These are phyloP conservation scores for Ceryle rudis DNA, from an alignment of 2,797 vertebrate species.

Conservation along the genomic window DNA sequence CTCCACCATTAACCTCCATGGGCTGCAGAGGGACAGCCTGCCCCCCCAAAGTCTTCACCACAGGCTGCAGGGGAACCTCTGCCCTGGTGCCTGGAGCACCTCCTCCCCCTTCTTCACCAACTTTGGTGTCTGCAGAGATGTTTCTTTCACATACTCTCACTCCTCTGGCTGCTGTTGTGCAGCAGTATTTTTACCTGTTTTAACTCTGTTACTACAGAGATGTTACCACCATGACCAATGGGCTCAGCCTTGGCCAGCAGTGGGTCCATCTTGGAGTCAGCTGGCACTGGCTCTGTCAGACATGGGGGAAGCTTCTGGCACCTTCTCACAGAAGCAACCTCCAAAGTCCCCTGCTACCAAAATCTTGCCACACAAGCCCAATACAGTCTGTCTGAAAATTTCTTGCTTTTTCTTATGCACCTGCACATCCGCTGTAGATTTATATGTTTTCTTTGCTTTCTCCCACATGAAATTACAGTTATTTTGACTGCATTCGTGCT, in stretches of 20 bases:
- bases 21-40: background rate
- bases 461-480: background rate
- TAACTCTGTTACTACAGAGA: background rate
- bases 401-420: background rate
- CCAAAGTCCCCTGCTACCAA: background rate
- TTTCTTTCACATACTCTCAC: background rate
- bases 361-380: background rate
- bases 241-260: fast-evolving
- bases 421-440: background rate
- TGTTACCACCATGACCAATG: fast-evolving
- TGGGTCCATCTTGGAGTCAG: fast-evolving
- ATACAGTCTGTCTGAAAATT: background rate
- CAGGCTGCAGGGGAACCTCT: fast-evolving
- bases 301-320: background rate
- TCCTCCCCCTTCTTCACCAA: background rate
- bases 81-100: fast-evolving
- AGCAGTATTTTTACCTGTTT: background rate
- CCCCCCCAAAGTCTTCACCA: background rate
- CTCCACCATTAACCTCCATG: background rate
- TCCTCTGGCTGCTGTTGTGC: background rate
- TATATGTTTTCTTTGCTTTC: fast-evolving
- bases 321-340: background rate
- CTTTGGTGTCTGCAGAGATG: background rate
- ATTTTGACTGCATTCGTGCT: background rate
- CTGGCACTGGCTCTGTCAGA: background rate